Evolutionary conservation across 1,140 invertebrate species (phyloP).

Genomic region (Bombyx mandarina): DNA sequence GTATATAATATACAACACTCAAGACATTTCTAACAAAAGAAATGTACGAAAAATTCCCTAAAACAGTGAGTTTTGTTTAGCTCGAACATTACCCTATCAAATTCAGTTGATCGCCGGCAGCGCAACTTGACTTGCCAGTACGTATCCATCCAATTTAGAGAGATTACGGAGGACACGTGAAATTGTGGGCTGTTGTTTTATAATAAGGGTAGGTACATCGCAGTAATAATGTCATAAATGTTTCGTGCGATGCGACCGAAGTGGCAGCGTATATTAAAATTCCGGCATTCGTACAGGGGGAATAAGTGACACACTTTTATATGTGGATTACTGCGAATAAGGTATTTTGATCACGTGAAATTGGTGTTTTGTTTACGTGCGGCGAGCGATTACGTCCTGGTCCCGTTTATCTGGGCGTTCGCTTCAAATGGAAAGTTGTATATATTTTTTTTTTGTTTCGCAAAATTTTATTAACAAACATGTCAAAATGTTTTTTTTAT

Average conservation of each 20-base stretch:
- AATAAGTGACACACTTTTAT: constrained; percentile 30
- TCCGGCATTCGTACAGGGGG: constrained; percentile 34
- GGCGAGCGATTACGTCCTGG: too few relatives aligned
- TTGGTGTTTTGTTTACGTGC: constrained; percentile 13
- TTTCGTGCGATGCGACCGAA: constrained; percentile 33
- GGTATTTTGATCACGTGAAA: constrained; percentile 30
- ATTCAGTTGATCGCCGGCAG: constrained; percentile 7
- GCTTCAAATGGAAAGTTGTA: too few relatives aligned
- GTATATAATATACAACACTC: too few relatives aligned
- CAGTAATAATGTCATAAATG: constrained; percentile 54
- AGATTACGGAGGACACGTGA: constrained; percentile 47
- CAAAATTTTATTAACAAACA: too few relatives aligned
- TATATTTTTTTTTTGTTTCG: too few relatives aligned
- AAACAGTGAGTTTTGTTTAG: background rate
- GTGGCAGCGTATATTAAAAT: constrained; percentile 44
- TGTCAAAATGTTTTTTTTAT: too few relatives aligned
- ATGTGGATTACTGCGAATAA: constrained; percentile 23
- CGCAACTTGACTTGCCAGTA: constrained; percentile 9
- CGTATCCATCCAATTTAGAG: constrained; percentile 40
- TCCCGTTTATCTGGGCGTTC: too few relatives aligned
- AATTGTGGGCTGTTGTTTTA: constrained; percentile 49
- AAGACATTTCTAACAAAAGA: too few relatives aligned
- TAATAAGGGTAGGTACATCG: constrained; percentile 31
- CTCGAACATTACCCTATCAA: constrained; percentile 1
- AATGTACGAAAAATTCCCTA: too few relatives aligned